Percentiles rank a stretch among this genome's conserved stretches.
phyloP scores from a whole-genome alignment of 2,113 vertebrate species.

The Tupaia tana region DNA sequence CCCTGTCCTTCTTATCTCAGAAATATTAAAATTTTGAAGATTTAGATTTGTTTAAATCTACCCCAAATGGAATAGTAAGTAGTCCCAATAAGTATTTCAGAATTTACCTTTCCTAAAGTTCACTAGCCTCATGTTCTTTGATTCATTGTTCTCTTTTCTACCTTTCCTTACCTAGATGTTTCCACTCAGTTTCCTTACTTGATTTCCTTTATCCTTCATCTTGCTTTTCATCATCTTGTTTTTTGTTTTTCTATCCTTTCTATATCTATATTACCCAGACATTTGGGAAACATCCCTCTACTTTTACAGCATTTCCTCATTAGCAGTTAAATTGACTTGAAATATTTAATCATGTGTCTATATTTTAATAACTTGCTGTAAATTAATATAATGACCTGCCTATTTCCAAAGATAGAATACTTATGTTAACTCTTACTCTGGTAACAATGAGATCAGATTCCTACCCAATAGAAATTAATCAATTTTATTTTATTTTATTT shows the following conservation, averaged over 20 bases:
- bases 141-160: not conserved
- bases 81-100: not conserved
- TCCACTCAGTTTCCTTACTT: not conserved
- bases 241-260: not conserved
- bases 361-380: slow-evolving; percentile 29
- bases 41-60: not conserved
- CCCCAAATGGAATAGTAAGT: not conserved
- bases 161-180: not conserved
- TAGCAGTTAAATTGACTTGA: slow-evolving; percentile 34
- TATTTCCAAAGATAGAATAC: not conserved
- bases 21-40: slow-evolving; percentile 16
- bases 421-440: slow-evolving; percentile 22
- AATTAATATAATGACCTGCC: not conserved
- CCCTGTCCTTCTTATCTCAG: not conserved
- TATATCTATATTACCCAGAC: not conserved
- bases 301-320: not conserved
- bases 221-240: not conserved
- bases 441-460: not conserved
- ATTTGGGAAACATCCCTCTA: not conserved
- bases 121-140: not conserved
- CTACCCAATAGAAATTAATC: not conserved
- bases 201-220: not conserved
- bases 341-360: slow-evolving; percentile 26
- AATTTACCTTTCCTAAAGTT: not conserved
- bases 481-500: too few species aligned